phyloP scores from a whole-genome alignment of 2,113 vertebrate genomes.

The Haplochromis vanheusdeni region DNA sequence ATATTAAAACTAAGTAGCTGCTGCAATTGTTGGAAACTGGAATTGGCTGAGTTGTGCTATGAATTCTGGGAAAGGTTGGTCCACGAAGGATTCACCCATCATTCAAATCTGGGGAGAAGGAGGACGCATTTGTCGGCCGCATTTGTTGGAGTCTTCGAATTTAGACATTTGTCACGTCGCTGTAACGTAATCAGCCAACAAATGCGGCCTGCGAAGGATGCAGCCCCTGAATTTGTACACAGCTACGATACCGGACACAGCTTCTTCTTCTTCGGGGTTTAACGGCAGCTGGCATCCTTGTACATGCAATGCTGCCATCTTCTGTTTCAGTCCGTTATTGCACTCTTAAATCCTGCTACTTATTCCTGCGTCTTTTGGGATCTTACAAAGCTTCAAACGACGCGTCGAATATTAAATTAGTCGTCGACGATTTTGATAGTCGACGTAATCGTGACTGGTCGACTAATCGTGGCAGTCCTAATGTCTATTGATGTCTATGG shows the following conservation, averaged over 20 bases:
- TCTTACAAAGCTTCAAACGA: background rate
- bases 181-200: background rate
- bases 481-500: background rate
- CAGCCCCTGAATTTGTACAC: background rate
- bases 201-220: background rate
- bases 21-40: background rate
- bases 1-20: background rate
- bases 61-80: background rate
- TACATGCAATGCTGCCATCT: background rate
- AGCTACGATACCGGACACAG: rapidly evolving
- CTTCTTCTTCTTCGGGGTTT: rapidly evolving
- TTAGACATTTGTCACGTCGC: background rate
- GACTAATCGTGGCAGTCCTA: background rate
- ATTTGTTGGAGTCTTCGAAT: rapidly evolving
- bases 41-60: background rate
- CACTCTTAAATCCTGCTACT: background rate
- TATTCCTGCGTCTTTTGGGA: rapidly evolving
- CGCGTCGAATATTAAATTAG: rapidly evolving
- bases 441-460: rapidly evolving
- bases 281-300: background rate
- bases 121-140: rapidly evolving
- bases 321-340: background rate
- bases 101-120: background rate
- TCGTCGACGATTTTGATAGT: background rate
- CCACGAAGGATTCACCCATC: background rate